These are phyloP conservation scores for Rapana venosa DNA, from an alignment of 2,888 invertebrate species.

Conservation along the genomic window DNA sequence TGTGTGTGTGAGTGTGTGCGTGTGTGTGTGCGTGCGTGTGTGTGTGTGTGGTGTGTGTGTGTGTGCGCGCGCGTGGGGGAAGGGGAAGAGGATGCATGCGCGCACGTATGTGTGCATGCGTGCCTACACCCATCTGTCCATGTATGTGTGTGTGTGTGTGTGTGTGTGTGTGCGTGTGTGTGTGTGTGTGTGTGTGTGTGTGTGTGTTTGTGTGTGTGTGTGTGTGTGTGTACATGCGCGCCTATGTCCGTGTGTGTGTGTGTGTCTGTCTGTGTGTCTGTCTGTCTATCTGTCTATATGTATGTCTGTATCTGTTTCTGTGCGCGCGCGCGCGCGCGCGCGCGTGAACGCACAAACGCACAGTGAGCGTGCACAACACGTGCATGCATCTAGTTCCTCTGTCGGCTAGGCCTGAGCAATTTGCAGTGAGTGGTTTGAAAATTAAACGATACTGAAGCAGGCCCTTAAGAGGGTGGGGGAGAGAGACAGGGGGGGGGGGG, in stretches of 20 bases:
- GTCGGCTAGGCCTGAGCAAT: no score
- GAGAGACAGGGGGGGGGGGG: not conserved
- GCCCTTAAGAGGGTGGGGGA: no score
- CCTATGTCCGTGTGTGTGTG: not conserved
- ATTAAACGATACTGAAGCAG: no score
- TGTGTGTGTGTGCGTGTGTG: not conserved
- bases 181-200: not conserved
- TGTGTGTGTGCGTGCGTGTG: not conserved
- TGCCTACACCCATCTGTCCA: not conserved
- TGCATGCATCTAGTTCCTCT: not conserved
- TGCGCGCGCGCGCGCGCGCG: not conserved
- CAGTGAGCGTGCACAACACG: not conserved
- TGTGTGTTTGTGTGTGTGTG: not conserved
- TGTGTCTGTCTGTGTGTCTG: not conserved
- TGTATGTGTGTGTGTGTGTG: slow-evolving; percentile 1
- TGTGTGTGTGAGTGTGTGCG: not conserved
- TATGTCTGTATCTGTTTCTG: not conserved
- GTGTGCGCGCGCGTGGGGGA: not conserved
- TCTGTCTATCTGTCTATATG: not conserved
- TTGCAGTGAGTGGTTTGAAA: no score
- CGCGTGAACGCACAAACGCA: not conserved
- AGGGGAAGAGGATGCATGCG: not conserved
- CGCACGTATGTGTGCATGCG: not conserved
- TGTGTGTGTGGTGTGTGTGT: not conserved
- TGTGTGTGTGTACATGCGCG: not conserved